Conservation (phyloP, 1,140 invertebrate genomes). For the Parasteatoda tepidariorum region DNA sequence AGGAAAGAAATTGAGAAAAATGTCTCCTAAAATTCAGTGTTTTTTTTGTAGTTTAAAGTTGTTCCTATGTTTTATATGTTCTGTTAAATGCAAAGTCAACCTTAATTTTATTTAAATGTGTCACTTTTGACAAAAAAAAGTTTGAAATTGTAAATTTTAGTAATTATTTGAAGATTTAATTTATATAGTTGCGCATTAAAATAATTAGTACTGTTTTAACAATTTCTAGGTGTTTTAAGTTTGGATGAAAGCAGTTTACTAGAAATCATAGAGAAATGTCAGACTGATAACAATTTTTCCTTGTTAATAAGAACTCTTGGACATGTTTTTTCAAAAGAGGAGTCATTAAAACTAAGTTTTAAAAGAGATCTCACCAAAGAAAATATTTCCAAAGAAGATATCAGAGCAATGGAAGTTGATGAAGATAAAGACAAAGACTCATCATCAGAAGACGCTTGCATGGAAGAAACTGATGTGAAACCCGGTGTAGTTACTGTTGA, state of each 20-base stretch:
- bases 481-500: slow-evolving; percentile 67
- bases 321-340: slow-evolving; percentile 79
- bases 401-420: slow-evolving; percentile 78
- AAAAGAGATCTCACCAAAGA: slow-evolving; percentile 68
- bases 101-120: no score
- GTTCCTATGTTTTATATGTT: no score
- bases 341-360: slow-evolving; percentile 79
- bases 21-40: no score
- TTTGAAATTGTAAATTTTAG: no score
- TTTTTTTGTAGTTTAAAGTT: no score
- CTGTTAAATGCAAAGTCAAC: no score
- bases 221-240: slow-evolving; percentile 52
- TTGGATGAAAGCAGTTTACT: slow-evolving; percentile 77
- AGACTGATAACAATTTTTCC: slow-evolving; percentile 74
- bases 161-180: no score
- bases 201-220: no score
- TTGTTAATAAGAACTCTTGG: slow-evolving; percentile 77
- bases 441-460: slow-evolving; percentile 65
- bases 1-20: no score
- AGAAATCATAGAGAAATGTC: slow-evolving; percentile 76
- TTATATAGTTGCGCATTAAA: no score
- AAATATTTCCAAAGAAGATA: slow-evolving; percentile 77
- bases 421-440: slow-evolving; percentile 86
- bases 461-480: slow-evolving; percentile 42
- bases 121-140: no score